Evolutionary conservation across 2,888 invertebrate genomes (phyloP), one percentile per base, ranked within the genome.

Genomic region (Saturnia japonica): DNA sequence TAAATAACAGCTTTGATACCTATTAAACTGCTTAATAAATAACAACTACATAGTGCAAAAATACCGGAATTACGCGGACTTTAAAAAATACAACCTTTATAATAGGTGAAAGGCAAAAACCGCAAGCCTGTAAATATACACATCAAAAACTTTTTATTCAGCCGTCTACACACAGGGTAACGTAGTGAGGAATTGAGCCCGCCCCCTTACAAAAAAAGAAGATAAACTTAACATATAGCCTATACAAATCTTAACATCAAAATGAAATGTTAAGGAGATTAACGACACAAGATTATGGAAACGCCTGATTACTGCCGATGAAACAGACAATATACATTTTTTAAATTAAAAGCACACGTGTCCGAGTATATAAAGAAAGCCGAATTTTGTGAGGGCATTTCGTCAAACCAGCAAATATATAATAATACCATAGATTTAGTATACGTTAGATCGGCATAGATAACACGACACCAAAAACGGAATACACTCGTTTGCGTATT

Each of bases 131-230:
- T 75, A 75, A 71, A 12, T 60, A 34, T 34, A 60, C 25, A 60
- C 28, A 28, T 60, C 28, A 25, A 28, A 76, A 74, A 74, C 77
- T 75, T 62, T 64, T 68, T 54, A n/a, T 77, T 40, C 28, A 62
- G n/a, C 40, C 19, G 22, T 64, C 64, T 40, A 64, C 64, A 40
- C 28, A 62, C 34, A 62, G 1, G 6, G 62, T 64, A 64, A 84
- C 84, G 77, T 78, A 81, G 78, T 78, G 84, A 85, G 91, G 91
- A 93, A 92, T 92, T 91, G 93, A 92, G 88, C 80, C 85, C 82
- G 81, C 88, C 93, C 93, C 90, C 83, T 87, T 84, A 87, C 88
- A 88, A 82, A 81, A 80, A 84, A 88, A 88, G 89, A 88, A 51
- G 8, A 54, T 22, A 51, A 89, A 90, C 90, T 89, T 88, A 90